phyloP scores from a whole-genome alignment of 2,888 invertebrate genomes.

The Perdita meconis region DNA sequence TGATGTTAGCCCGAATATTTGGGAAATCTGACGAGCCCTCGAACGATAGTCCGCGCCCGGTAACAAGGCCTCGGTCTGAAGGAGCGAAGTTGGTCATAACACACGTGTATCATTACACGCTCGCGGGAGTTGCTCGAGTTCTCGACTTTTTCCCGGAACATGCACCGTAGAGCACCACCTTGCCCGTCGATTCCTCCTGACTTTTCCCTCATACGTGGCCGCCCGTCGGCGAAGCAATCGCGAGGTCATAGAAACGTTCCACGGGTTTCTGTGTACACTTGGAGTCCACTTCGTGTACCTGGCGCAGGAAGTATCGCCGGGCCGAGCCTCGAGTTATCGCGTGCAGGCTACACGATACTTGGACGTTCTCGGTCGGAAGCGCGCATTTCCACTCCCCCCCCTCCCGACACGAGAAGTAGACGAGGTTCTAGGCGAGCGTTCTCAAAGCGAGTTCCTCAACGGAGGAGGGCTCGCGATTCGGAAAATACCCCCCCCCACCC shows the following conservation, averaged over 20 bases:
- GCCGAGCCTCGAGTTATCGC: slow-evolving; percentile 61
- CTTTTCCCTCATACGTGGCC: slow-evolving; percentile 50
- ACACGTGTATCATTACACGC: slow-evolving; percentile 62
- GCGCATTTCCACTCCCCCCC: slow-evolving; percentile 56
- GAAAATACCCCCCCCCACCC: background rate
- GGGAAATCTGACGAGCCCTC: slow-evolving; percentile 42
- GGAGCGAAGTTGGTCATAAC: slow-evolving; percentile 60
- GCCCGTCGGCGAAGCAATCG: slow-evolving; percentile 61
- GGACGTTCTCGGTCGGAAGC: slow-evolving; percentile 60
- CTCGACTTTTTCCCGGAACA: slow-evolving; percentile 55
- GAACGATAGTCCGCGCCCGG: slow-evolving; percentile 29
- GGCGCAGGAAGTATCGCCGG: slow-evolving; percentile 53
- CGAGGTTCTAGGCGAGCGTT: slow-evolving; percentile 52
- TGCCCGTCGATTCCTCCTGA: slow-evolving; percentile 51
- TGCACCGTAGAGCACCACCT: slow-evolving; percentile 51
- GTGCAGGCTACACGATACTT: slow-evolving; percentile 75
- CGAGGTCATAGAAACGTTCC: slow-evolving; percentile 59
- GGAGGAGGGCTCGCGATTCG: slow-evolving; percentile 41
- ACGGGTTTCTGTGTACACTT: slow-evolving; percentile 54
- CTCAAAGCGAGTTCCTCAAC: slow-evolving; percentile 70
- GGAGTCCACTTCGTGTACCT: slow-evolving; percentile 45
- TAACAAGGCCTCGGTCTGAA: slow-evolving; percentile 61
- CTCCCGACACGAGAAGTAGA: slow-evolving; percentile 63
- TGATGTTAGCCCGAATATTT: slow-evolving; percentile 41
- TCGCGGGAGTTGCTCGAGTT: slow-evolving; percentile 57